Percentiles rank a stretch among this genome's conserved stretches.
Evolutionary conservation across 2,113 vertebrate species (phyloP).

Genomic region (Chaetodon trifascialis): DNA sequence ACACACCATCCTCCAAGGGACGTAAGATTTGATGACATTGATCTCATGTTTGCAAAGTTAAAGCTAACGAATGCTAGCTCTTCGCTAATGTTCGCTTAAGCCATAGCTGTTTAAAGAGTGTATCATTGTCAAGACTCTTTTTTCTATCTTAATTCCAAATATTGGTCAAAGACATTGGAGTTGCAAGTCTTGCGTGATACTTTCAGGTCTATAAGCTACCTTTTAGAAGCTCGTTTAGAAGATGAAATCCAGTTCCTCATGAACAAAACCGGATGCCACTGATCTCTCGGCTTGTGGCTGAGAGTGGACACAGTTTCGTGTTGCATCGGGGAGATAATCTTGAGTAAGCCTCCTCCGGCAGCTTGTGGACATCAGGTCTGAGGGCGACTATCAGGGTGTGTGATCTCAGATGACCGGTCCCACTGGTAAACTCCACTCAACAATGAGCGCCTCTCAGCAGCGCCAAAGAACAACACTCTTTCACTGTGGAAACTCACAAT

Average conservation of each 20-base stretch:
- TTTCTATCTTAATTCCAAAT: too few species aligned
- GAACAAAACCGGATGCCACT: neutral
- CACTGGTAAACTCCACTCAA: conserved; percentile 40
- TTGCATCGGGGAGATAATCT: conserved; percentile 54
- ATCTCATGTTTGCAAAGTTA: too few species aligned
- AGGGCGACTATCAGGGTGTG: conserved; percentile 40
- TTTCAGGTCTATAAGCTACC: too few species aligned
- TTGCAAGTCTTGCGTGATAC: too few species aligned
- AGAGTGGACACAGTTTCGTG: neutral
- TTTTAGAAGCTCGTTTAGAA: too few species aligned
- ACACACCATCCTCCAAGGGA: neutral
- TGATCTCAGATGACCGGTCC: conserved; percentile 58
- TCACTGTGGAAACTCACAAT: conserved; percentile 60
- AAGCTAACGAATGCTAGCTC: too few species aligned
- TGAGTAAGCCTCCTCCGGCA: conserved; percentile 61
- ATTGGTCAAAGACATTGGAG: too few species aligned
- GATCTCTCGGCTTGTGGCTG: neutral
- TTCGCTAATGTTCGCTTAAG: too few species aligned
- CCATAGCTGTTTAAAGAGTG: too few species aligned
- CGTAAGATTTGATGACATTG: too few species aligned
- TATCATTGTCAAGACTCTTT: too few species aligned
- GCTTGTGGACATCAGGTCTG: conserved; percentile 27
- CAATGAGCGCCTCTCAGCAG: conserved; percentile 64
- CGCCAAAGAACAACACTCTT: conserved; percentile 58
- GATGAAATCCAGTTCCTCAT: too few species aligned